Percentiles rank a stretch among this genome's conserved stretches.
Conservation (phyloP, 1,140 invertebrate genomes). For the Papilio dardanus region DNA sequence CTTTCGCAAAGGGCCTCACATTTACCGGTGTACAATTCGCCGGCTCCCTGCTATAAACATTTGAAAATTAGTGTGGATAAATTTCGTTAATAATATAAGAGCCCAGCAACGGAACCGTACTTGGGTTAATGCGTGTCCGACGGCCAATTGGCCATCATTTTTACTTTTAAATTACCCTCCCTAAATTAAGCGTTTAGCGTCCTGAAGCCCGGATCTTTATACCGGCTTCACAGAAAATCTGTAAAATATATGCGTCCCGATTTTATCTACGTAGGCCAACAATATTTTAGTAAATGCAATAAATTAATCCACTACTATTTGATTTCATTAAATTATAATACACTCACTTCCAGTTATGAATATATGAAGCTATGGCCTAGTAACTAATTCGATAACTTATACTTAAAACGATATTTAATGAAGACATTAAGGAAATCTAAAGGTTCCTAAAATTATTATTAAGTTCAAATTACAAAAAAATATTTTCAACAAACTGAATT, state of each 20-base stretch:
- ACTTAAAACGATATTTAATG: no score
- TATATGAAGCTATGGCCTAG: no score
- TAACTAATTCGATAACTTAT: no score
- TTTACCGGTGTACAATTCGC: not conserved
- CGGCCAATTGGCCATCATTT: constrained; percentile 32
- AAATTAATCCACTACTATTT: no score
- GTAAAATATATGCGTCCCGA: not conserved
- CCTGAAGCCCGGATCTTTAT: not conserved
- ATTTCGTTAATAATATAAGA: constrained; percentile 26
- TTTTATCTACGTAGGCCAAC: not conserved
- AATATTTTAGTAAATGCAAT: no score
- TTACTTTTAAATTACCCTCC: constrained; percentile 28
- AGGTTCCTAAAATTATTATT: not conserved
- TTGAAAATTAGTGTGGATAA: constrained; percentile 19
- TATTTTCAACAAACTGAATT: not conserved
- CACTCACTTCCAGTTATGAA: no score
- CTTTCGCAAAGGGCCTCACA: not conserved
- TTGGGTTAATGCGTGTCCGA: constrained; percentile 29
- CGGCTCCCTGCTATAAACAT: not conserved
- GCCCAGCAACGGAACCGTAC: not conserved
- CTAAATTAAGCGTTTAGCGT: constrained; percentile 30
- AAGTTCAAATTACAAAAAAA: not conserved
- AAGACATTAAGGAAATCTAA: no score
- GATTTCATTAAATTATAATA: no score
- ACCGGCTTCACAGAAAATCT: not conserved